phyloP scores from a whole-genome alignment of 2,113 vertebrate species.

The Toxotes jaculatrix region DNA sequence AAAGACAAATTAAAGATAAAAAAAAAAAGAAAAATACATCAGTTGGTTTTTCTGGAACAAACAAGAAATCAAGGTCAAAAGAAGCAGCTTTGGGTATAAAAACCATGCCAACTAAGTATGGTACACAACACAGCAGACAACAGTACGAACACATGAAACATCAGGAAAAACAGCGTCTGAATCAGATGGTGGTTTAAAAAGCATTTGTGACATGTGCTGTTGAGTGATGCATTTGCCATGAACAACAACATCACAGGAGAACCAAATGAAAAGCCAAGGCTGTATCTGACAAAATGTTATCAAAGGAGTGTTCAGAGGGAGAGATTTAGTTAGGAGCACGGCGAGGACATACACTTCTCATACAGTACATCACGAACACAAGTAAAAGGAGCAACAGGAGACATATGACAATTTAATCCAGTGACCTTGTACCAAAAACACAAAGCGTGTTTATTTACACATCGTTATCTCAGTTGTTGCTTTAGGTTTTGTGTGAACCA shows the following conservation, averaged over 20 bases:
- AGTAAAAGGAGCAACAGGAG: neutral
- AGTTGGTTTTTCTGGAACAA: neutral
- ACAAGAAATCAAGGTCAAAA: conserved; percentile 2
- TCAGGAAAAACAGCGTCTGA: conserved; percentile 32
- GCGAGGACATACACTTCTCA: neutral
- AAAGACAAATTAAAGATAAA: neutral
- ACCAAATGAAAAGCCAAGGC: neutral
- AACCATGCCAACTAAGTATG: conserved; percentile 24
- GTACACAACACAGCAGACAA: conserved; percentile 37
- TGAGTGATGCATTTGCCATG: conserved; percentile 14
- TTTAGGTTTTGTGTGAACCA: neutral
- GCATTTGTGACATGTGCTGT: conserved; percentile 26
- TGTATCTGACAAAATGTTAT: conserved; percentile 4
- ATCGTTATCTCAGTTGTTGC: neutral
- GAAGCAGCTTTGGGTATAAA: conserved; percentile 45
- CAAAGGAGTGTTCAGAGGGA: conserved; percentile 1
- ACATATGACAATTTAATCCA: neutral
- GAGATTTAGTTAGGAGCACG: conserved; percentile 19
- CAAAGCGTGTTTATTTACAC: neutral
- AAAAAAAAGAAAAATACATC: neutral
- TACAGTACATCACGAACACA: neutral
- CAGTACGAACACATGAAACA: conserved; percentile 42
- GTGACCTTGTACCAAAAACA: conserved; percentile 9
- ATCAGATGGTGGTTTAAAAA: conserved; percentile 34
- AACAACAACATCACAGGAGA: neutral